Conservation (phyloP, 2,888 invertebrate genomes). For the Prostheceraeus crozeri region DNA sequence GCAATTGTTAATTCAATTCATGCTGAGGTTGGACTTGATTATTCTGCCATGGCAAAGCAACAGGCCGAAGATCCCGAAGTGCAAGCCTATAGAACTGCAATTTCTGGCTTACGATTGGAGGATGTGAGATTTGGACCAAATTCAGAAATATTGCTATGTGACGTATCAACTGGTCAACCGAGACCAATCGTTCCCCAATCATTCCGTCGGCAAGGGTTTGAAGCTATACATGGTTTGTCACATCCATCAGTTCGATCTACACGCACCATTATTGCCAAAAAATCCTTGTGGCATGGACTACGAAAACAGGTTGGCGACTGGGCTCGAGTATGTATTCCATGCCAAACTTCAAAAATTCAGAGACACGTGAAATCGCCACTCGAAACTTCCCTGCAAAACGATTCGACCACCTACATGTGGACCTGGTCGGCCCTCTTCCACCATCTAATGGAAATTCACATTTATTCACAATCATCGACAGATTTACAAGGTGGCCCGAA, state of each 20-base stretch:
- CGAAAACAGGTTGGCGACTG: slow-evolving; percentile 46
- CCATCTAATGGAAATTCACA: not conserved
- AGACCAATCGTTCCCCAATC: slow-evolving; percentile 37
- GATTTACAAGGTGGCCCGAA: slow-evolving; percentile 14
- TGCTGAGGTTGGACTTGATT: too few relatives aligned
- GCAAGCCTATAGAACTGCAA: too few relatives aligned
- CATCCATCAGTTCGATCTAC: too few relatives aligned
- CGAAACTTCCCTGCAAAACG: slow-evolving; percentile 30
- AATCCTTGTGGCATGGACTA: too few relatives aligned
- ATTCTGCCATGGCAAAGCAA: too few relatives aligned
- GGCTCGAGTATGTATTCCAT: slow-evolving; percentile 44
- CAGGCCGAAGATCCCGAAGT: too few relatives aligned
- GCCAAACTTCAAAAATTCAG: slow-evolving; percentile 49
- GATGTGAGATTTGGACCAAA: not conserved
- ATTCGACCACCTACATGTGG: slow-evolving; percentile 3
- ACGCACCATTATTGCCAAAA: too few relatives aligned
- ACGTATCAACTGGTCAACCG: slow-evolving; percentile 34
- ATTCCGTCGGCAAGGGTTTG: too few relatives aligned
- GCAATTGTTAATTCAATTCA: too few relatives aligned
- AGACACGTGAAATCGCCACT: slow-evolving; percentile 44
- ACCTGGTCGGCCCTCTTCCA: not conserved
- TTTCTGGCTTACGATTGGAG: slow-evolving; percentile 10
- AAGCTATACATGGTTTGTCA: too few relatives aligned
- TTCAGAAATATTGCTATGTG: slow-evolving; percentile 8
- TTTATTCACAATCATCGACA: slow-evolving; percentile 28